A percentile compares a stretch with the other conserved stretches of the same genome.
Evolutionary conservation across 2,113 vertebrate species (phyloP).

Genomic region (Pluvianellus socialis): DNA sequence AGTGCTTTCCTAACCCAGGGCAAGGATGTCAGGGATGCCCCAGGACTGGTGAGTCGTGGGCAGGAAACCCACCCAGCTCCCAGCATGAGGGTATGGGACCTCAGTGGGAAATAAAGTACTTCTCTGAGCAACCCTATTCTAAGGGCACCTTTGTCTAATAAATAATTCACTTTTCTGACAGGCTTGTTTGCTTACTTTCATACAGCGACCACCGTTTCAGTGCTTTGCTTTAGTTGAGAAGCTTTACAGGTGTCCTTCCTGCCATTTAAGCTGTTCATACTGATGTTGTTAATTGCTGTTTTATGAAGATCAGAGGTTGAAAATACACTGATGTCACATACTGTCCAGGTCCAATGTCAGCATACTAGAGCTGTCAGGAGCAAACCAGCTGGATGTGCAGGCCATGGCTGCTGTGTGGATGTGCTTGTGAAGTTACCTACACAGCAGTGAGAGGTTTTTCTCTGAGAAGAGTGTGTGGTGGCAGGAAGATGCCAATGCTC

Average conservation of each 20-base stretch:
- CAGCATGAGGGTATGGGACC: not conserved
- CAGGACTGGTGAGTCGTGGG: not conserved
- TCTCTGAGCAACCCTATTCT: not conserved
- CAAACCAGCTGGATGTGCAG: not conserved
- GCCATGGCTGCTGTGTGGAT: not conserved
- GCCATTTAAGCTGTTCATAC: not conserved
- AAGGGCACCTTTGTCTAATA: not conserved
- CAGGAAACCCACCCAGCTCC: not conserved
- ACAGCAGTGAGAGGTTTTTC: not conserved
- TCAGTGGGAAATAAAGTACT: not conserved
- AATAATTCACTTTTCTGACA: not conserved
- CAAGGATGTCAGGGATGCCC: not conserved
- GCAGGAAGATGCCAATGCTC: not conserved
- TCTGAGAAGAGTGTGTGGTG: not conserved
- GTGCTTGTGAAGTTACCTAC: not conserved
- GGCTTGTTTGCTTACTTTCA: not conserved
- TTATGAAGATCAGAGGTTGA: not conserved
- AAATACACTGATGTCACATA: not conserved
- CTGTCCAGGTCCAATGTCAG: not conserved
- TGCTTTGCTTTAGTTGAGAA: not conserved
- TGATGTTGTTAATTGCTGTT: not conserved
- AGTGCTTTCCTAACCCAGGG: not conserved
- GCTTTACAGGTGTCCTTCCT: not conserved
- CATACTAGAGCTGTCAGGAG: not conserved
- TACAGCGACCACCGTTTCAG: not conserved